Evolutionary conservation across 2,113 vertebrate genomes (phyloP).

Genomic region (Ptychochromis oligacanthus): DNA sequence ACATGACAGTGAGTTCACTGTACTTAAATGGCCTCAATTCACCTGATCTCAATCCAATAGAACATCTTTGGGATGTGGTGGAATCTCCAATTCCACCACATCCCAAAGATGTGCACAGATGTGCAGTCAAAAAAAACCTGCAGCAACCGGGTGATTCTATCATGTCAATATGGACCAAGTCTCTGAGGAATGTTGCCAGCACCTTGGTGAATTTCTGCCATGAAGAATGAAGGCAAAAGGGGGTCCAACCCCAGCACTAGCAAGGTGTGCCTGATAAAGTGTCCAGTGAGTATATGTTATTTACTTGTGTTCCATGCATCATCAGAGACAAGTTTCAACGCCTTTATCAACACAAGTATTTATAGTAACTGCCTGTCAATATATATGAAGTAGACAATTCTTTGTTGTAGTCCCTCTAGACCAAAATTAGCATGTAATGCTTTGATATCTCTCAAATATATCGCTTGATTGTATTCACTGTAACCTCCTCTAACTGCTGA

Average conservation of each 20-base stretch:
- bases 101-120: no score
- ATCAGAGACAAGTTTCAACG: background rate
- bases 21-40: background rate
- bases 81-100: background rate
- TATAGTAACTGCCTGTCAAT: background rate
- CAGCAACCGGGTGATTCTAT: background rate
- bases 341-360: background rate
- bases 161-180: background rate
- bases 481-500: background rate
- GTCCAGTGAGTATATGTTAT: background rate
- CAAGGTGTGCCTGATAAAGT: background rate
- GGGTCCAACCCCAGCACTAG: background rate
- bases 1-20: background rate
- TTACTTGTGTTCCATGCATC: background rate
- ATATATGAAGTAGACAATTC: background rate
- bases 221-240: background rate
- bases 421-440: background rate
- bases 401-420: background rate
- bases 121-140: background rate
- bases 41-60: background rate
- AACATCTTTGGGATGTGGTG: background rate
- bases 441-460: background rate
- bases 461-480: background rate
- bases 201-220: background rate
- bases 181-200: background rate